A percentile compares a stretch with the other conserved stretches of the same genome.
Evolutionary conservation across 2,797 vertebrate species (phyloP).

Genomic region (Ptychobarbus kaznakovi): DNA sequence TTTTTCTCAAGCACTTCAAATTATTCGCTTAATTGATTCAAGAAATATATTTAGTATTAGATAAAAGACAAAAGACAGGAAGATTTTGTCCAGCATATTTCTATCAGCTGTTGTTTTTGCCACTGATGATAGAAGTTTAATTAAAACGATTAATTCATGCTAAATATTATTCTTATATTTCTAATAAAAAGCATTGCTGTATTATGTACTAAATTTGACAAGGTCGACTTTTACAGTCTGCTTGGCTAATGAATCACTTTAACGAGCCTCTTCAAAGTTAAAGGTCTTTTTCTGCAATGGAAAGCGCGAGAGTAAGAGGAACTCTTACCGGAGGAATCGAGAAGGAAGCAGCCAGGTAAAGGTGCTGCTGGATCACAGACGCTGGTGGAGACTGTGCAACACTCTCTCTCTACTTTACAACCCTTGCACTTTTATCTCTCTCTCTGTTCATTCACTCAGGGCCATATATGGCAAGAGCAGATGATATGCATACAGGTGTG

Average conservation of each 20-base stretch:
- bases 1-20: neutral
- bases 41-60: neutral
- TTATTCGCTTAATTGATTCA: neutral
- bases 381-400: constrained; percentile 44
- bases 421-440: constrained; percentile 66
- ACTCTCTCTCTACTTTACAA: constrained; percentile 58
- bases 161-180: neutral
- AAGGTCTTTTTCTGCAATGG: constrained; percentile 27
- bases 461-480: constrained; percentile 66
- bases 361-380: constrained; percentile 51
- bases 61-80: neutral
- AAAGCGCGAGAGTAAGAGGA: neutral
- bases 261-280: neutral
- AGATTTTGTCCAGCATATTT: neutral
- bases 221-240: neutral
- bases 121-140: neutral
- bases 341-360: constrained; percentile 43
- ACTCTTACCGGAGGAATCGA: constrained; percentile 50
- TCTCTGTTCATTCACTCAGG: constrained; percentile 58
- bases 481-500: constrained; percentile 68
- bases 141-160: neutral
- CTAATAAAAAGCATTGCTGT: neutral
- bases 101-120: neutral
- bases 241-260: constrained; percentile 25
- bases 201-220: neutral